Evolutionary conservation across 2,797 vertebrate species (phyloP).

Genomic region (Pteronotus mesoamericanus): DNA sequence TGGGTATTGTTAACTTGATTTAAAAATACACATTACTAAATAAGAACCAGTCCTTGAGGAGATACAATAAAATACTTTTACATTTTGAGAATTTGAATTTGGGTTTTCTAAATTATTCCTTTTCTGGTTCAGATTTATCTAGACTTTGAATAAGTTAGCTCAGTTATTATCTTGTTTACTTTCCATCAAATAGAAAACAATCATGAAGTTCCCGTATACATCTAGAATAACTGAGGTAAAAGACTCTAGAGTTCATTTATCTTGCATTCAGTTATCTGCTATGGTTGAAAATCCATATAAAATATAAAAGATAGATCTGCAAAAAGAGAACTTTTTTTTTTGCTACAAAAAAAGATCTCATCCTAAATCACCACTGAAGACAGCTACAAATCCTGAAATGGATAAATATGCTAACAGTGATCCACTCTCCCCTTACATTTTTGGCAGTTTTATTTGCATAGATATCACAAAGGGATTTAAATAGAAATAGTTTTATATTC

Average conservation of each 20-base stretch:
- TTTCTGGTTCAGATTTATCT: background rate
- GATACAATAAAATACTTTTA: background rate
- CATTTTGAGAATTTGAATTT: background rate
- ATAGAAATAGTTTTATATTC: background rate
- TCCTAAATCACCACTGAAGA: background rate
- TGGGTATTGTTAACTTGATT: background rate
- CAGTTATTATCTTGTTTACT: background rate
- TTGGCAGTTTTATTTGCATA: background rate
- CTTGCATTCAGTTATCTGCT: background rate
- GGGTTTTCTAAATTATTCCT: background rate
- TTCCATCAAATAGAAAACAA: background rate
- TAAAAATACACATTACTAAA: background rate
- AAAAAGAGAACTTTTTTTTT: background rate
- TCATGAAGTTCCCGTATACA: background rate
- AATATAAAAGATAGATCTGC: background rate
- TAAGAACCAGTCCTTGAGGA: background rate
- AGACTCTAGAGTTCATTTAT: background rate
- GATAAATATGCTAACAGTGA: background rate
- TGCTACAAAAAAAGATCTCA: background rate
- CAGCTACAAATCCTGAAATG: background rate
- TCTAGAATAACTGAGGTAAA: background rate
- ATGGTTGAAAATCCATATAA: background rate
- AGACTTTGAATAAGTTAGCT: background rate
- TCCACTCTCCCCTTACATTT: background rate
- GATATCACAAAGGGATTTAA: background rate